A percentile compares a stretch with the other conserved stretches of the same genome.
Evolutionary conservation across 2,888 invertebrate genomes (phyloP).

Genomic region (Portevinia maculata): DNA sequence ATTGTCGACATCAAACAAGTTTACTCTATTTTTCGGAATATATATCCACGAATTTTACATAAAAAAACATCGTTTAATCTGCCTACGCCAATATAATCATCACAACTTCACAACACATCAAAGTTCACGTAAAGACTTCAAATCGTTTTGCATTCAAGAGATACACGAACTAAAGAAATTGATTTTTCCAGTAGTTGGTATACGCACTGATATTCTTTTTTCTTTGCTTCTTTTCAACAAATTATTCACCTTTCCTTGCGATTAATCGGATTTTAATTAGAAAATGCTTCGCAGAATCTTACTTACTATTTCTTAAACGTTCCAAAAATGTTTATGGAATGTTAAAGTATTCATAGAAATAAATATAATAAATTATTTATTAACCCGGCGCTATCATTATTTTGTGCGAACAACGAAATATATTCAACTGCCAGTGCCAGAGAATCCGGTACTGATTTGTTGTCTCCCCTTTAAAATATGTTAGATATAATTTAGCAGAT

Average conservation of each 20-base stretch:
- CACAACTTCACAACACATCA: constrained; percentile 32
- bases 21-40: constrained; percentile 21
- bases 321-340: constrained; percentile 38
- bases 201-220: constrained; percentile 58
- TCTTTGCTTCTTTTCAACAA: not conserved
- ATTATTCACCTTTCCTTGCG: constrained; percentile 2
- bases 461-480: constrained; percentile 47
- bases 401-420: constrained; percentile 61
- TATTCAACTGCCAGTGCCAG: constrained; percentile 71
- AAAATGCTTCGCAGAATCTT: constrained; percentile 24
- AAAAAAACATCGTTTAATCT: not conserved
- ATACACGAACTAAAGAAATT: constrained; percentile 59
- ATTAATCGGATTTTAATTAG: constrained; percentile 2
- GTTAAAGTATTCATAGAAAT: constrained; percentile 17
- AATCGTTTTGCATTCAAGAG: constrained; percentile 46
- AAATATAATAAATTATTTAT: constrained; percentile 65
- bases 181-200: constrained; percentile 51
- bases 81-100: not conserved
- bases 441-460: constrained; percentile 70
- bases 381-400: constrained; percentile 69
- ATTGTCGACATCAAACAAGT: constrained; percentile 47
- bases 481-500: constrained; percentile 25
- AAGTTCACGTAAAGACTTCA: constrained; percentile 25
- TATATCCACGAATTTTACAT: constrained; percentile 12
- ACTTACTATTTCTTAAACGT: constrained; percentile 20